phyloP scores from a whole-genome alignment of 2,888 invertebrate species.

The Trachelus iudaicus region DNA sequence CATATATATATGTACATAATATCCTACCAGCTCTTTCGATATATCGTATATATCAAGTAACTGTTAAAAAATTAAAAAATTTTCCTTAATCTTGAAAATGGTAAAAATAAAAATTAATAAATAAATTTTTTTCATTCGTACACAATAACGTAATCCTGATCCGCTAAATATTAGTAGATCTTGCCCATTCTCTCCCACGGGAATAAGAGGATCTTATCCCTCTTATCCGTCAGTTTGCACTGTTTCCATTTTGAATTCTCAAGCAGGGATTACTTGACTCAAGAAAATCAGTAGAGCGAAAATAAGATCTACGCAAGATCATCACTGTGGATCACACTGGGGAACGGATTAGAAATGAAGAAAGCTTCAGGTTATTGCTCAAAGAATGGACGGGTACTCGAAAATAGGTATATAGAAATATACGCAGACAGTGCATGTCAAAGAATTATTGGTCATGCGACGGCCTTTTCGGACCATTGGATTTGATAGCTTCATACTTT shows the following conservation, averaged over 20 bases:
- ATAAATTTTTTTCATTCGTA: background rate
- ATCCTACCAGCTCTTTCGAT: background rate
- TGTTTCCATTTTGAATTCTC: slow-evolving; percentile 46
- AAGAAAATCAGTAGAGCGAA: slow-evolving; percentile 43
- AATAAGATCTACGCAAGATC: slow-evolving; percentile 13
- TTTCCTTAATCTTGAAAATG: background rate
- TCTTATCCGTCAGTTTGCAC: slow-evolving; percentile 26
- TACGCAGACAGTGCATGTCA: slow-evolving; percentile 47
- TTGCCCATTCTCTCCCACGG: slow-evolving; percentile 18
- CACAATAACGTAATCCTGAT: slow-evolving; percentile 15
- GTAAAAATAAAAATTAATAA: background rate
- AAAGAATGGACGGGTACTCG: slow-evolving; percentile 17
- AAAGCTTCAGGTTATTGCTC: slow-evolving; percentile 15
- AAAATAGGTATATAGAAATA: slow-evolving; percentile 22
- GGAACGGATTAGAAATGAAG: background rate
- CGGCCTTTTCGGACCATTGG: slow-evolving; percentile 59
- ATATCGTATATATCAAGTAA: background rate
- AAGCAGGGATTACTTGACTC: slow-evolving; percentile 49
- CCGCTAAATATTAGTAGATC: slow-evolving; percentile 30
- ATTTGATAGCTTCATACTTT: slow-evolving; percentile 64
- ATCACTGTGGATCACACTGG: background rate
- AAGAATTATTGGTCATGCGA: slow-evolving; percentile 63
- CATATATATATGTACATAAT: background rate
- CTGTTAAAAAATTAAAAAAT: background rate
- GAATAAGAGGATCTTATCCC: slow-evolving; percentile 24